Percentiles rank a stretch among this genome's conserved stretches.
Evolutionary conservation across 1,140 invertebrate genomes (phyloP).

Genomic region (Pissodes strobi): DNA sequence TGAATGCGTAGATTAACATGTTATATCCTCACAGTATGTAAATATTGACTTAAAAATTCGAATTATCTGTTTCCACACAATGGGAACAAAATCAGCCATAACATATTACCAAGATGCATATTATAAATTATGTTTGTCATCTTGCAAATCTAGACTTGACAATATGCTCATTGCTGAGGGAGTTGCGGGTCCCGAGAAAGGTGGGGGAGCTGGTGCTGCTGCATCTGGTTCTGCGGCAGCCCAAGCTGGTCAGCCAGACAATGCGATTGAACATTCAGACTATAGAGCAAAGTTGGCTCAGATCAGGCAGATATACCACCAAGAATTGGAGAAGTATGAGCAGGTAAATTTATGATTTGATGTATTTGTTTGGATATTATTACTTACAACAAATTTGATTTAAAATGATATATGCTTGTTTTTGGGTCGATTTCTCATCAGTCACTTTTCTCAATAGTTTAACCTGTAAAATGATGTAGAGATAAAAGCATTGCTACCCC

Average conservation of each 20-base stretch:
- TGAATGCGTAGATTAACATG: too few species aligned
- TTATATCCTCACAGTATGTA: too few species aligned
- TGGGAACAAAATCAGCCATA: too few species aligned
- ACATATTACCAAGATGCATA: background rate
- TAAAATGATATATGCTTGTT: too few species aligned
- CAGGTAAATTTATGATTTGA: slow-evolving; percentile 24
- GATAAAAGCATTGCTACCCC: too few species aligned
- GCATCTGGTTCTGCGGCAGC: slow-evolving; percentile 88
- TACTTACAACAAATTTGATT: too few species aligned
- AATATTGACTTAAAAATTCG: too few species aligned
- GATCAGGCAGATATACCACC: slow-evolving; percentile 98
- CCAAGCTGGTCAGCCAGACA: slow-evolving; percentile 80
- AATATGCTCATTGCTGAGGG: slow-evolving; percentile 99
- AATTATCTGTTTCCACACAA: too few species aligned
- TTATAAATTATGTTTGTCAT: background rate
- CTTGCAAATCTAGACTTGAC: slow-evolving; percentile 82
- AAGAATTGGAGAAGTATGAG: slow-evolving; percentile 97
- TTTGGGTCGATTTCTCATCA: too few species aligned
- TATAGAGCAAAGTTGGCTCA: slow-evolving; percentile 98
- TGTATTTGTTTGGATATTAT: too few species aligned
- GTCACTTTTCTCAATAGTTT: too few species aligned
- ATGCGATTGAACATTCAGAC: slow-evolving; percentile 98
- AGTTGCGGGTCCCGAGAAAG: slow-evolving; percentile 97
- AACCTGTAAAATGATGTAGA: too few species aligned
- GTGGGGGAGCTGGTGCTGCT: slow-evolving; percentile 88